Conservation (phyloP, 2,797 vertebrate genomes). For the Chaunax sp. region DNA sequence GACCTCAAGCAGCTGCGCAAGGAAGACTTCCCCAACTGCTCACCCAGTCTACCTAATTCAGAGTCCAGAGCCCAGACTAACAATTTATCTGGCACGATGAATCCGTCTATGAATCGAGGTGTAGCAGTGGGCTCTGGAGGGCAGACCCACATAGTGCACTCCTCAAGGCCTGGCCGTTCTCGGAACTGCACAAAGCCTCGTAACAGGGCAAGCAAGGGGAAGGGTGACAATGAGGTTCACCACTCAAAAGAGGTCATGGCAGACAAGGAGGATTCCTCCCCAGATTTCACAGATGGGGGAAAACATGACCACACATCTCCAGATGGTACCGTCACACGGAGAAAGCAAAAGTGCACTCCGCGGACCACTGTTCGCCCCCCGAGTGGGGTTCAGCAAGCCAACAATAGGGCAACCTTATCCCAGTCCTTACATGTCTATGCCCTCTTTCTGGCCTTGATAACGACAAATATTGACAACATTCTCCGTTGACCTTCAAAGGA, state of each 20-base stretch:
- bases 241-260: conserved; percentile 83
- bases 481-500: conserved; percentile 86
- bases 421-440: conserved; percentile 66
- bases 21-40: conserved; percentile 93
- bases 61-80: conserved; percentile 95
- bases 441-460: conserved; percentile 84
- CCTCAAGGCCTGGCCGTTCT: conserved; percentile 85
- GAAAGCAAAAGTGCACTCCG: conserved; percentile 94
- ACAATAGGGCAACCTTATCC: conserved; percentile 80
- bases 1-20: conserved; percentile 92
- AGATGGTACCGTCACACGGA: conserved; percentile 86
- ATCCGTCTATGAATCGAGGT: conserved; percentile 78
- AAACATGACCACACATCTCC: conserved; percentile 91
- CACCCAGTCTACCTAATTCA: conserved; percentile 78
- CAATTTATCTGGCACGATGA: conserved; percentile 88
- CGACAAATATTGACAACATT: conserved; percentile 85
- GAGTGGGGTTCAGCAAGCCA: conserved; percentile 96
- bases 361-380: conserved; percentile 93
- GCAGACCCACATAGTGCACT: conserved; percentile 78
- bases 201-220: conserved; percentile 84
- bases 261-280: conserved; percentile 90
- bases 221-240: conserved; percentile 88
- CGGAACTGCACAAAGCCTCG: conserved; percentile 96
- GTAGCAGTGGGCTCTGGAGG: conserved; percentile 75
- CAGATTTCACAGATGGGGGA: conserved; percentile 87